A percentile compares a stretch with the other conserved stretches of the same genome.
phyloP scores from a whole-genome alignment of 2,797 vertebrate genomes.

The Trachops cirrhosus region DNA sequence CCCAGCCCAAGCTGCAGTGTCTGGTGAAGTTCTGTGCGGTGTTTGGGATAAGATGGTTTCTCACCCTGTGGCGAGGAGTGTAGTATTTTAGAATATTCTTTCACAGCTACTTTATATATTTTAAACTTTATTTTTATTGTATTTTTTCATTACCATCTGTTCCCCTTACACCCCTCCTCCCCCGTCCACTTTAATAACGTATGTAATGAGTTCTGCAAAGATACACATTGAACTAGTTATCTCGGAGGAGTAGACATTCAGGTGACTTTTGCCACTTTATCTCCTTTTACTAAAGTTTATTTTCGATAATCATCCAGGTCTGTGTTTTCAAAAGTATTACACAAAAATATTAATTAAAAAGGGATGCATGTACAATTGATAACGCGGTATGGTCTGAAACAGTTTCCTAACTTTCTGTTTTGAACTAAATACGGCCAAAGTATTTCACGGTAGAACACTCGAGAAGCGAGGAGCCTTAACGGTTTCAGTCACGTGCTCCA shows the following conservation, averaged over 20 bases:
- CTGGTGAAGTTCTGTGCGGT: not conserved
- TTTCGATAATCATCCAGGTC: not conserved
- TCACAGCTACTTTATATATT: not conserved
- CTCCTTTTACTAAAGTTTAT: no score
- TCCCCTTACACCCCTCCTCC: not conserved
- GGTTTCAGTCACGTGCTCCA: not conserved
- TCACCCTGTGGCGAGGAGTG: not conserved
- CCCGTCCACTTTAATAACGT: not conserved
- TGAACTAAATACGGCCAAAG: not conserved
- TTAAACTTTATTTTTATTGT: not conserved
- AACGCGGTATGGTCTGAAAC: not conserved
- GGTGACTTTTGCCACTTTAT: not conserved
- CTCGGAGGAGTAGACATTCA: no score
- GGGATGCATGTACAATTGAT: no score
- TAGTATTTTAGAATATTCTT: not conserved
- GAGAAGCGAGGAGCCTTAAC: not conserved
- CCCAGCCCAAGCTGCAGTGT: not conserved
- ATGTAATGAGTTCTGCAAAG: not conserved
- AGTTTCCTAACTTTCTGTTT: no score
- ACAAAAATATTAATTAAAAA: not conserved
- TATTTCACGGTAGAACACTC: rapidly evolving
- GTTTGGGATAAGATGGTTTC: not conserved
- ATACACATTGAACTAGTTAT: not conserved
- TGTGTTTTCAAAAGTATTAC: not conserved
- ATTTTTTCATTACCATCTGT: not conserved